These are phyloP conservation scores for Lepus oiostolus DNA, from an alignment of 2,797 vertebrate species.

Conservation along the genomic window DNA sequence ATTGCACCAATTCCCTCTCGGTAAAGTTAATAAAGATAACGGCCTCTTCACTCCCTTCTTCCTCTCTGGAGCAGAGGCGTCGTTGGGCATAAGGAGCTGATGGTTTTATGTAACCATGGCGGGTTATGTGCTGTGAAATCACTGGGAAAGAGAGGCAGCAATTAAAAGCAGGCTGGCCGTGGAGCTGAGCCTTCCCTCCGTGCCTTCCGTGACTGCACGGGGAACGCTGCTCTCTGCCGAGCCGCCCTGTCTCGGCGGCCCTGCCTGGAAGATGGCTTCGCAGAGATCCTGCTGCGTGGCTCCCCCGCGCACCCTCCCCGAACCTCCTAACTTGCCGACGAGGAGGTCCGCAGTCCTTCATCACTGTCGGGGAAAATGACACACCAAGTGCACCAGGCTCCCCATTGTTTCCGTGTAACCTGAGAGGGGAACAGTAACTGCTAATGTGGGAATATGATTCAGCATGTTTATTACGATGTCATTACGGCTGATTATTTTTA, in stretches of 20 bases:
- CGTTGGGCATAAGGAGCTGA: conserved; percentile 16
- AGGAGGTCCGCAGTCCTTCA: background rate
- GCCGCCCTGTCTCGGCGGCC: background rate
- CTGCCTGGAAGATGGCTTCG: background rate
- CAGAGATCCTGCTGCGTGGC: rapidly evolving
- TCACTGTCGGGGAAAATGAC: background rate
- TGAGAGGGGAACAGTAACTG: background rate
- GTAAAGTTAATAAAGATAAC: conserved; percentile 67
- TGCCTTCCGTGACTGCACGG: background rate
- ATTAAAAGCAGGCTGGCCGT: conserved; percentile 48
- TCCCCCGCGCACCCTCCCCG: rapidly evolving
- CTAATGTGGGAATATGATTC: conserved; percentile 38
- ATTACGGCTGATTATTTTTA: conserved; percentile 66
- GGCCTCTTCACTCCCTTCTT: conserved; percentile 51
- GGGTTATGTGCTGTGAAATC: conserved; percentile 61
- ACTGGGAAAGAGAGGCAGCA: conserved; percentile 48
- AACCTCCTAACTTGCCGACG: background rate
- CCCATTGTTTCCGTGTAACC: background rate
- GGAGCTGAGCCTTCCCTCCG: too few relatives aligned
- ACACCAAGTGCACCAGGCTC: background rate
- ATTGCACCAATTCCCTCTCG: background rate
- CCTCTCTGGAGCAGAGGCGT: conserved; percentile 25
- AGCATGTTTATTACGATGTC: conserved; percentile 53
- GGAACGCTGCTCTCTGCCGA: rapidly evolving
- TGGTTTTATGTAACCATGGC: conserved; percentile 7